Evolutionary conservation across 2,113 vertebrate species (phyloP).

Genomic region (Acanthisitta chloris): DNA sequence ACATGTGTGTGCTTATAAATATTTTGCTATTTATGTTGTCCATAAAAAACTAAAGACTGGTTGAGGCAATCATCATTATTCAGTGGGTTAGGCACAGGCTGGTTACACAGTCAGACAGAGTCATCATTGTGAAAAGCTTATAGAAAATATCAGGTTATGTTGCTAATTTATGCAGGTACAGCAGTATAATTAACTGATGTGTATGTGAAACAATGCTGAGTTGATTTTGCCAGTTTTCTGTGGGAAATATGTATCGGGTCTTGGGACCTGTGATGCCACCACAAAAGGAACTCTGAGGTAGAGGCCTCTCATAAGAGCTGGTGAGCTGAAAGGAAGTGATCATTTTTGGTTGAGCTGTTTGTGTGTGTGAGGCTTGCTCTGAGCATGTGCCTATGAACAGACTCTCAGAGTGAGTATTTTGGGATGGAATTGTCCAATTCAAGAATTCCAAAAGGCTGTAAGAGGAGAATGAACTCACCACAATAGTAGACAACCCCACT

Average conservation of each 20-base stretch:
- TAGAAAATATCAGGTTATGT: neutral
- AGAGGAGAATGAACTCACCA: neutral
- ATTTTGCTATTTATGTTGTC: neutral
- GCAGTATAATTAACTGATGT: neutral
- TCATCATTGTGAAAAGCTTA: neutral
- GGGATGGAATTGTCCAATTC: neutral
- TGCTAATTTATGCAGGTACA: neutral
- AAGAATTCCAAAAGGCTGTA: neutral
- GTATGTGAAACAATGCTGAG: neutral
- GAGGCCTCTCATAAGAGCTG: neutral
- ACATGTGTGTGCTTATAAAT: neutral
- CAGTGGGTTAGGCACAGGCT: neutral
- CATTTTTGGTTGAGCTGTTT: neutral
- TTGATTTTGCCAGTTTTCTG: neutral
- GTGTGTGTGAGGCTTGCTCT: neutral
- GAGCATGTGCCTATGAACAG: neutral
- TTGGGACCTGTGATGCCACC: neutral
- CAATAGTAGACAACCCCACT: neutral
- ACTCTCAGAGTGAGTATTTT: neutral
- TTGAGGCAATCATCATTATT: neutral
- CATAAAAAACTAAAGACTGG: neutral
- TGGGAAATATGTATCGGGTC: neutral
- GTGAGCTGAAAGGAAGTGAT: neutral
- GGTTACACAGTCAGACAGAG: neutral
- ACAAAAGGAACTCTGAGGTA: neutral